Evolutionary conservation across 2,888 invertebrate genomes (phyloP).

Genomic region (Alitta virens): DNA sequence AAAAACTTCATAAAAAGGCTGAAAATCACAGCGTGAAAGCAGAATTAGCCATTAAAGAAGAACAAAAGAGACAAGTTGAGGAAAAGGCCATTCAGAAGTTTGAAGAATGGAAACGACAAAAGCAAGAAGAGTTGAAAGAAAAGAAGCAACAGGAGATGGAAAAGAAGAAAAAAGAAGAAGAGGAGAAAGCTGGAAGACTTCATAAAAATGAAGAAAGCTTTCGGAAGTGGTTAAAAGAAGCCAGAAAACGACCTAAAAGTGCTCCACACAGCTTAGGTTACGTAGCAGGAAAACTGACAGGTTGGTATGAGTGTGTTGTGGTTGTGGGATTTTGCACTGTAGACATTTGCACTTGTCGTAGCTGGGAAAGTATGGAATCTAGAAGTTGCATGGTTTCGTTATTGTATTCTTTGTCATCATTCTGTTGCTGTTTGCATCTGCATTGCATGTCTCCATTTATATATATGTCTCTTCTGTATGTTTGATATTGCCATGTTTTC

Average conservation of each 20-base stretch:
- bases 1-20: conserved; percentile 26
- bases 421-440: no score
- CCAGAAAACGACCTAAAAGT: conserved; percentile 37
- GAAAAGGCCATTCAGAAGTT: conserved; percentile 31
- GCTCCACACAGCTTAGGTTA: conserved; percentile 43
- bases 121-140: conserved; percentile 34
- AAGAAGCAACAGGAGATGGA: conserved; percentile 36
- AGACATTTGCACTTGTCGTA: no score
- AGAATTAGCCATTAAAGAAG: conserved; percentile 25
- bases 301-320: no score
- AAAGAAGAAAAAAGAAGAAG: conserved; percentile 35
- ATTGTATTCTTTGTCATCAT: no score
- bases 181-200: conserved; percentile 31
- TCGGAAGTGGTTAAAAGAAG: conserved; percentile 41
- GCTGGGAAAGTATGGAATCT: no score
- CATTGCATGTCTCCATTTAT: no score
- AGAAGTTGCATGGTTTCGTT: no score
- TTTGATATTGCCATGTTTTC: no score
- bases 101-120: conserved; percentile 30
- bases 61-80: conserved; percentile 23
- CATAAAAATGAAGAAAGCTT: conserved; percentile 38
- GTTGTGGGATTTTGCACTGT: no score
- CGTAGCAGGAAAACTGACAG: conserved; percentile 43
- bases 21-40: conserved; percentile 23
- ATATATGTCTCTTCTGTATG: no score